These are phyloP conservation scores for Lutraria lutraria DNA, from an alignment of 2,888 invertebrate genomes.

Conservation along the genomic window DNA sequence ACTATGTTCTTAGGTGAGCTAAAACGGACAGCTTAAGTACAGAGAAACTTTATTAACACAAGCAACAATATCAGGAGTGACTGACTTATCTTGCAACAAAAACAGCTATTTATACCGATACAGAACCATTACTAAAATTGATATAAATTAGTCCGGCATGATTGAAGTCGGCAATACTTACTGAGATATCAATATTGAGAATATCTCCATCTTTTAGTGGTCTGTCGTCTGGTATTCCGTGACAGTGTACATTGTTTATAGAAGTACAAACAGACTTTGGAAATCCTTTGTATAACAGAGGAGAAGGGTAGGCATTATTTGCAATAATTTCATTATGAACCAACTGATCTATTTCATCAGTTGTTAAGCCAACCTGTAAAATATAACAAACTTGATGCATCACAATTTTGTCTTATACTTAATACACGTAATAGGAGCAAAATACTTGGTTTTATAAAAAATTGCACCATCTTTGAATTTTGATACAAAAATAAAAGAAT, in stretches of 20 bases:
- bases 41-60: too few species aligned
- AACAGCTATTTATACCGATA: too few species aligned
- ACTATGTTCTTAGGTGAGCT: too few species aligned
- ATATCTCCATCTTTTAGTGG: constrained; percentile 93
- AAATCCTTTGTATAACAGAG: constrained; percentile 93
- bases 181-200: constrained; percentile 96
- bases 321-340: constrained; percentile 91
- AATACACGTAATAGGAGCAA: neutral
- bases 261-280: constrained; percentile 97
- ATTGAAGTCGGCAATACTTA: constrained; percentile 87
- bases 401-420: neutral
- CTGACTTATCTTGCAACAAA: too few species aligned
- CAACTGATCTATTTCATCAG: constrained; percentile 93
- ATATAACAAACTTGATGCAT: neutral
- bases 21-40: too few species aligned
- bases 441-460: neutral
- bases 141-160: neutral
- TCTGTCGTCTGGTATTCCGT: constrained; percentile 96
- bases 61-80: too few species aligned
- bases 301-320: constrained; percentile 95
- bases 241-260: constrained; percentile 96
- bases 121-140: too few species aligned
- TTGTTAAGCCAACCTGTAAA: constrained; percentile 90
- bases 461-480: neutral
- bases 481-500: neutral